Base-by-base conservation (phyloP, 2,113 vertebrate species). In the Oriolus oriolus region DNA sequence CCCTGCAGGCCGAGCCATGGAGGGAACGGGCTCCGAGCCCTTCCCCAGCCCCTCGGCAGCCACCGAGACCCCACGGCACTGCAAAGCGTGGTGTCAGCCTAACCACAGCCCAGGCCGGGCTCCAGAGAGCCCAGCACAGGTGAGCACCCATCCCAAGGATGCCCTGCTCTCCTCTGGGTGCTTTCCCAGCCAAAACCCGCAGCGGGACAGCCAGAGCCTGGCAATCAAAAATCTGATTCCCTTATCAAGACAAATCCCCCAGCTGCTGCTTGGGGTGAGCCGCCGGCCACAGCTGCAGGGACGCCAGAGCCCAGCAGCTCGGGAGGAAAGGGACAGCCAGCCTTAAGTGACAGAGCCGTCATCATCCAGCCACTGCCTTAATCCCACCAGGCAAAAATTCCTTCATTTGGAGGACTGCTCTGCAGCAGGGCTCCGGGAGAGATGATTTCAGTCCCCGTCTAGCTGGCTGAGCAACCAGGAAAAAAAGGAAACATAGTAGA, bases 111-210 rank as follows among this genome's bases (percentile, higher is more conserved):
- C 45, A 65, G n/a, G 42, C 1, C 77, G 60, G 80, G 74, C 33
- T 14, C 6, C 41, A 26, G 47, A 31, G 22, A 28, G 22, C 45
- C 30, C 61, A 57, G 57, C 1, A 2, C 1, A 7, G 21, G 4
- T 11, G 16, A 79, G 24, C 66, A 53, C 1, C 56, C 37, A 16
- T 6, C 30, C 59, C 27, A 1, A 79, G 47, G 24, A n/a, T n/a
- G n/a, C n/a, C n/a, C n/a, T n/a, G 13, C 13, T 54, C 27, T 42
- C 15, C 42, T 41, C 54, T 0, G 3, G 13, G 49, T 4, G 6
- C 44, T 5, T 70, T 4, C 76, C 42, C 64, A 45, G 60, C 7
- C 0, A 27, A 44, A 49, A 82, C 33, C 76, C 0, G 0, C 0
- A 23, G 44, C 0, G 1, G 27, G 50, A 44, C 4, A 11, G 42